Evolutionary conservation across 1,140 invertebrate species (phyloP).

Genomic region (Rhizoglyphus robini): DNA sequence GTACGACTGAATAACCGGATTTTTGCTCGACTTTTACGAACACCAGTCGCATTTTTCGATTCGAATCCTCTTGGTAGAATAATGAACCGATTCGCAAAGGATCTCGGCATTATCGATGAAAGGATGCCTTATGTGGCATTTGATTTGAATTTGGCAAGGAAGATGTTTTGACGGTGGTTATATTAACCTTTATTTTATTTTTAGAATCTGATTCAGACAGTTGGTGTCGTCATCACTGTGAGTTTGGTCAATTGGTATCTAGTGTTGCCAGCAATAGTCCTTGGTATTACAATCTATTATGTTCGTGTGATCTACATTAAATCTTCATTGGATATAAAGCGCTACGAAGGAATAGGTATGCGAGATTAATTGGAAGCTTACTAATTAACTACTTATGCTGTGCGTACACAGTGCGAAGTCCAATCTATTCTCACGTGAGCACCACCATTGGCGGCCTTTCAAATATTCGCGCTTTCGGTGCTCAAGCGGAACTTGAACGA

Average conservation of each 20-base stretch:
- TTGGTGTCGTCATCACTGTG: slow-evolving; percentile 16
- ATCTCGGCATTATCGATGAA: slow-evolving; percentile 24
- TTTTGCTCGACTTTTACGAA: slow-evolving; percentile 60
- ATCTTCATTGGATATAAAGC: slow-evolving; percentile 68
- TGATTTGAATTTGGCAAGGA: slow-evolving; percentile 38
- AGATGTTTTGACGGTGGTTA: slow-evolving; percentile 34
- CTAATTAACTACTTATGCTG: slow-evolving; percentile 32
- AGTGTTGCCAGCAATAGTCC: slow-evolving; percentile 48
- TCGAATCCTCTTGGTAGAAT: slow-evolving; percentile 52
- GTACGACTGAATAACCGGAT: slow-evolving; percentile 63
- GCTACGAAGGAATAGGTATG: slow-evolving; percentile 58
- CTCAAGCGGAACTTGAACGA: slow-evolving; percentile 47
- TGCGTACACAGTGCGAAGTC: slow-evolving; percentile 29
- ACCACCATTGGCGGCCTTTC: slow-evolving; percentile 37
- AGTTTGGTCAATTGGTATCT: slow-evolving; percentile 34
- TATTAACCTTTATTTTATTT: slow-evolving; percentile 38
- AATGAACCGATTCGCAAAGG: slow-evolving; percentile 27
- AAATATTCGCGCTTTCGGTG: slow-evolving; percentile 36
- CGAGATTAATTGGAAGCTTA: slow-evolving; percentile 40
- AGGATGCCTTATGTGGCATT: slow-evolving; percentile 59
- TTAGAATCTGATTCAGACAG: neutral
- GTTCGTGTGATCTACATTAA: slow-evolving; percentile 56
- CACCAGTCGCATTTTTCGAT: slow-evolving; percentile 75
- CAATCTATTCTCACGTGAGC: slow-evolving; percentile 39
- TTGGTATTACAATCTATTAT: slow-evolving; percentile 40